Evolutionary conservation across 1,140 invertebrate species (phyloP).

Genomic region (Muscidifurax raptorellus): DNA sequence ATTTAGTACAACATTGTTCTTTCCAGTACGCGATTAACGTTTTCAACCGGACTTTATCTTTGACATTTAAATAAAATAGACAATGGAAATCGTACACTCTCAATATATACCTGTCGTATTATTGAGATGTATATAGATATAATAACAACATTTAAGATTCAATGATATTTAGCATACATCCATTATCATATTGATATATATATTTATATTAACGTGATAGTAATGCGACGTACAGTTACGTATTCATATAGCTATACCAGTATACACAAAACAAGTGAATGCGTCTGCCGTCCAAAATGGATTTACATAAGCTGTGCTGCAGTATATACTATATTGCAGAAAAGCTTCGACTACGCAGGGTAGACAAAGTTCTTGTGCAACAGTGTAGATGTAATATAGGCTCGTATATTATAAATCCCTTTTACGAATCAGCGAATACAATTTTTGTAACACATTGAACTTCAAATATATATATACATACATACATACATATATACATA

Average conservation of each 20-base stretch:
- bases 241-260: too few relatives aligned
- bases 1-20: too few relatives aligned
- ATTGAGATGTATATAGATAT: slow-evolving; percentile 56
- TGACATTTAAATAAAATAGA: slow-evolving; percentile 52
- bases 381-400: background rate
- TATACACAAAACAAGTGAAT: slow-evolving; percentile 67
- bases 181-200: slow-evolving; percentile 61
- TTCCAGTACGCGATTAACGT: too few relatives aligned
- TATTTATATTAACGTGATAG: slow-evolving; percentile 40
- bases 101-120: slow-evolving; percentile 53
- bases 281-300: slow-evolving; percentile 56
- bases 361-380: too few relatives aligned
- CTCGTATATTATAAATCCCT: background rate
- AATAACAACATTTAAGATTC: slow-evolving; percentile 71
- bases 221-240: slow-evolving; percentile 64
- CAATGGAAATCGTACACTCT: slow-evolving; percentile 64
- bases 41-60: too few relatives aligned
- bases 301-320: background rate
- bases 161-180: slow-evolving; percentile 72
- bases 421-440: background rate
- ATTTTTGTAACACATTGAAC: slow-evolving; percentile 68
- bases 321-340: background rate
- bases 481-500: background rate
- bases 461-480: slow-evolving; percentile 58
- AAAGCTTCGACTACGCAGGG: too few relatives aligned